phyloP scores from a whole-genome alignment of 1,140 invertebrate genomes.

The Rhopalosiphum maidis region DNA sequence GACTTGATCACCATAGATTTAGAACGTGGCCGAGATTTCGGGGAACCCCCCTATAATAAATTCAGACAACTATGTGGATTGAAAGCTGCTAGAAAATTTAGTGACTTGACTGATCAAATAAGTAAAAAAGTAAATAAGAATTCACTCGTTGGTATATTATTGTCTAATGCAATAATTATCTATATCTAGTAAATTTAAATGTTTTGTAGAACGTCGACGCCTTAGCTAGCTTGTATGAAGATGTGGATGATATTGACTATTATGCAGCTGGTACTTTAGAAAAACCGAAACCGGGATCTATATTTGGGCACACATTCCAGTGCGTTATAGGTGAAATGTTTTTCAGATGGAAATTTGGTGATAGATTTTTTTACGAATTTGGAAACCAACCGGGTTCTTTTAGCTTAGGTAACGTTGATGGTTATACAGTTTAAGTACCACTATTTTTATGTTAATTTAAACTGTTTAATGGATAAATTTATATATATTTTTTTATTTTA shows the following conservation, averaged over 20 bases:
- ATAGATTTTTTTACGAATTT: conserved; percentile 84
- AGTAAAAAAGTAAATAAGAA: conserved; percentile 8
- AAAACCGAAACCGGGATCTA: conserved; percentile 74
- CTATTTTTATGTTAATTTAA: background rate
- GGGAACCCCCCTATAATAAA: conserved; percentile 81
- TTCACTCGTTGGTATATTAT: too few relatives aligned
- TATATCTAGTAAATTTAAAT: background rate
- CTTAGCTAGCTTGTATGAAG: conserved; percentile 67
- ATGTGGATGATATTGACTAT: conserved; percentile 84
- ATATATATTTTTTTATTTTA: background rate
- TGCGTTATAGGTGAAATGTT: conserved; percentile 91
- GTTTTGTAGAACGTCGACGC: conserved; percentile 63
- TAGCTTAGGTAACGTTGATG: conserved; percentile 68
- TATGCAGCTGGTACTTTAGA: conserved; percentile 91
- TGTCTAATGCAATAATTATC: background rate
- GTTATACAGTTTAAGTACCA: conserved; percentile 60
- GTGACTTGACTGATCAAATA: conserved; percentile 64
- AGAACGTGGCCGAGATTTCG: conserved; percentile 89
- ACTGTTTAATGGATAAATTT: background rate
- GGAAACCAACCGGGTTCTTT: conserved; percentile 71
- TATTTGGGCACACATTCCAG: conserved; percentile 88
- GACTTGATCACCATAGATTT: conserved; percentile 67
- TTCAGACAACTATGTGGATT: conserved; percentile 80
- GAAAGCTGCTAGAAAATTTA: conserved; percentile 66
- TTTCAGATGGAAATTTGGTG: conserved; percentile 79